These are phyloP conservation scores for Leucosticte australis DNA, from an alignment of 2,113 vertebrate genomes.

Conservation along the genomic window DNA sequence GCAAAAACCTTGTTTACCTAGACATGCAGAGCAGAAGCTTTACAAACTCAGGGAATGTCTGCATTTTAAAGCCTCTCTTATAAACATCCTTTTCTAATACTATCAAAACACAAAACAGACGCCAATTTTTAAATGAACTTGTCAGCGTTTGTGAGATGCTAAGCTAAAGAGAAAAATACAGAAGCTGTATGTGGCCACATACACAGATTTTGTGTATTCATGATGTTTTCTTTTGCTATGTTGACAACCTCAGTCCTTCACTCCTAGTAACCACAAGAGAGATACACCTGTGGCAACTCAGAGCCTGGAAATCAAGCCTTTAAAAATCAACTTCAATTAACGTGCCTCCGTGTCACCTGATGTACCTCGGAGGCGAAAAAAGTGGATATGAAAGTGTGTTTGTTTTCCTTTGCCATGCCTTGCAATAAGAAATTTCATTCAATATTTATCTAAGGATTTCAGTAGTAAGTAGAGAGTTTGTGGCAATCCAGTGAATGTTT, in stretches of 20 bases:
- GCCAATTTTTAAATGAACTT: slow-evolving; percentile 14
- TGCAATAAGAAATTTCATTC: slow-evolving; percentile 67
- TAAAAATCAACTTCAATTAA: slow-evolving; percentile 60
- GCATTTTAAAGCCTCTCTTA: not conserved
- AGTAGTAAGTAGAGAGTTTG: slow-evolving; percentile 65
- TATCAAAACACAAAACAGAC: slow-evolving; percentile 4
- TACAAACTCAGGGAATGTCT: not conserved
- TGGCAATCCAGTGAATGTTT: slow-evolving; percentile 68
- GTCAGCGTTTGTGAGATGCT: not conserved
- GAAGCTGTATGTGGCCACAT: not conserved
- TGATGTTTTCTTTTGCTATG: slow-evolving; percentile 34
- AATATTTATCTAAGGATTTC: slow-evolving; percentile 71
- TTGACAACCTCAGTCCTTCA: not conserved
- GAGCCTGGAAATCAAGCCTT: slow-evolving; percentile 40
- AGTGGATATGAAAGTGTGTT: slow-evolving; percentile 61
- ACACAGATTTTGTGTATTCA: not conserved
- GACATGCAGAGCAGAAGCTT: not conserved
- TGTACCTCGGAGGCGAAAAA: slow-evolving; percentile 26
- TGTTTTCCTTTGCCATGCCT: slow-evolving; percentile 68
- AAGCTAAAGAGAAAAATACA: slow-evolving; percentile 22
- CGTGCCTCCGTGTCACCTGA: slow-evolving; percentile 1
- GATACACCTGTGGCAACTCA: slow-evolving; percentile 64
- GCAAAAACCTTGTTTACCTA: not conserved
- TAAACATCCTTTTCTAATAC: slow-evolving; percentile 19
- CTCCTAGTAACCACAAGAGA: slow-evolving; percentile 24